Percentiles rank a stretch among this genome's conserved stretches.
Conservation (phyloP, 2,113 vertebrate genomes). For the Naja naja region DNA sequence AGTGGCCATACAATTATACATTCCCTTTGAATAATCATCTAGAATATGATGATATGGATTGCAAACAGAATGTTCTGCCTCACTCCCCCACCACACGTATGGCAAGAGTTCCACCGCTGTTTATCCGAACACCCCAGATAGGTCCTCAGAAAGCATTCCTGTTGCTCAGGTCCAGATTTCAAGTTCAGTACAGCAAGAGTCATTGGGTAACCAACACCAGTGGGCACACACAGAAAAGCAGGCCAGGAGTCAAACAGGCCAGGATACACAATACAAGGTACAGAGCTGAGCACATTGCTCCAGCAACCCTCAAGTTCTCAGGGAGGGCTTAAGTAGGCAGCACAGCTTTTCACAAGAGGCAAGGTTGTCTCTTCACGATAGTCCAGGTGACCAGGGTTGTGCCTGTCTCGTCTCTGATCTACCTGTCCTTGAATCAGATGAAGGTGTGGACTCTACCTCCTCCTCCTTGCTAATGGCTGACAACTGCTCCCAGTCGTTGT, state of each 20-base stretch:
- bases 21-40: neutral
- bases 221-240: neutral
- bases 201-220: neutral
- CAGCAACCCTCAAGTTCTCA: neutral
- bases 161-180: neutral
- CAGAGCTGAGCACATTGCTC: neutral
- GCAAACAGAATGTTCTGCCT: neutral
- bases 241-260: neutral
- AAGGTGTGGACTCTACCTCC: neutral
- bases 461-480: neutral
- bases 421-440: neutral
- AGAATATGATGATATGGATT: neutral
- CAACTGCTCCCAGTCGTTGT: neutral
- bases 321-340: neutral
- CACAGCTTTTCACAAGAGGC: neutral
- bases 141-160: neutral
- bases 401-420: neutral
- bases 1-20: neutral
- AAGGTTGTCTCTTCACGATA: neutral
- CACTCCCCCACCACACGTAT: neutral
- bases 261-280: neutral
- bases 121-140: neutral
- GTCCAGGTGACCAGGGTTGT: neutral
- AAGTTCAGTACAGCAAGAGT: neutral
- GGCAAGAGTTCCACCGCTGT: neutral